phyloP scores from a whole-genome alignment of 1,140 invertebrate species.

The Drosophila guanche region DNA sequence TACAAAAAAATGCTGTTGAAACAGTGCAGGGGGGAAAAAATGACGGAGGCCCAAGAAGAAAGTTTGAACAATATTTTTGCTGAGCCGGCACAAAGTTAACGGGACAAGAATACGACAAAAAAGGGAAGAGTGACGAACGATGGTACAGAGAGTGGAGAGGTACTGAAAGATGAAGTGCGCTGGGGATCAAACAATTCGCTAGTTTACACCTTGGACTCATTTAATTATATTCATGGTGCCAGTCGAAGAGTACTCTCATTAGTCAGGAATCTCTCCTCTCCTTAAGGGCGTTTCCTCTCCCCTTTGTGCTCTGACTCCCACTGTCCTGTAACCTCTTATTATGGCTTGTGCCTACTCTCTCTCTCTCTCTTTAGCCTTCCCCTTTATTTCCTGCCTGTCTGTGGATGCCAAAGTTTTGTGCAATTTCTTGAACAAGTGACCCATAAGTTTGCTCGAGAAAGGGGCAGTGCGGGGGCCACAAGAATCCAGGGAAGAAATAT shows the following conservation, averaged over 20 bases:
- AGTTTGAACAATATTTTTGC: conserved; percentile 72
- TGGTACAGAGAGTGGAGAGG: neutral
- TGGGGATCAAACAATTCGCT: conserved; percentile 81
- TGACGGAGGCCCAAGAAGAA: conserved; percentile 63
- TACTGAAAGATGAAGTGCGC: neutral
- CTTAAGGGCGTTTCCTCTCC: too few relatives aligned
- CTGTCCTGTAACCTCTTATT: conserved; percentile 21
- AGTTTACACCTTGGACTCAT: conserved; percentile 80
- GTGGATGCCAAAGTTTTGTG: conserved; percentile 65
- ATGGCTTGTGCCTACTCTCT: neutral
- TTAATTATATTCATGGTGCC: conserved; percentile 78
- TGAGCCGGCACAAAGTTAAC: conserved; percentile 61
- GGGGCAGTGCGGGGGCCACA: conserved; percentile 1
- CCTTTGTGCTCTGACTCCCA: too few relatives aligned
- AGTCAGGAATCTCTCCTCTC: conserved; percentile 16
- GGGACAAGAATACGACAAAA: conserved; percentile 26
- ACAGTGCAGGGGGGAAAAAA: conserved; percentile 45
- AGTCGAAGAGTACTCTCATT: conserved; percentile 56
- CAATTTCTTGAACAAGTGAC: conserved; percentile 68
- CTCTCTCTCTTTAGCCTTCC: neutral
- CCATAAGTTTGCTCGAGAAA: conserved; percentile 59
- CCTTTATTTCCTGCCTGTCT: conserved; percentile 1
- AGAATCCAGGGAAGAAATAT: conserved; percentile 16
- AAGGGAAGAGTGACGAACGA: conserved; percentile 16
- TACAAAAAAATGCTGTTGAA: conserved; percentile 24